phyloP scores from a whole-genome alignment of 2,888 invertebrate species.

The Phyllotreta cruciferae region DNA sequence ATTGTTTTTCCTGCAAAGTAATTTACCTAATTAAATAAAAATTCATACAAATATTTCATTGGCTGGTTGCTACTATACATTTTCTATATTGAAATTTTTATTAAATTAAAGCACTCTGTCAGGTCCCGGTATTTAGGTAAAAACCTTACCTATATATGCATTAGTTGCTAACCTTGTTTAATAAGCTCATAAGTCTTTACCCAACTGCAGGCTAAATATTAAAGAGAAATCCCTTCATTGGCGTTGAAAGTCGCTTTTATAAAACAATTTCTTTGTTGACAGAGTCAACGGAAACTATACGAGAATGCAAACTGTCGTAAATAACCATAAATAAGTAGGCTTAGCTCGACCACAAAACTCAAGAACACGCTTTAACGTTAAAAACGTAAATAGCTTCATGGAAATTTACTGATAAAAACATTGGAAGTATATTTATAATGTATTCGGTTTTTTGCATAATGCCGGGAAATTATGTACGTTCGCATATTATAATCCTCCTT shows the following conservation, averaged over 20 bases:
- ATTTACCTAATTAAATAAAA: no score
- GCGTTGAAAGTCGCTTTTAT: constrained; percentile 34
- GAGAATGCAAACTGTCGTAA: constrained; percentile 48
- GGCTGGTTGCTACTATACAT: no score
- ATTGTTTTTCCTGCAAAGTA: no score
- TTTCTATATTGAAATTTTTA: no score
- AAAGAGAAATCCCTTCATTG: constrained; percentile 37
- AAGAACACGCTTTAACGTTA: constrained; percentile 10
- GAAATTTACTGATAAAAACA: constrained; percentile 24
- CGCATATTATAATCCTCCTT: not conserved
- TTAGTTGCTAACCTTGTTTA: no score
- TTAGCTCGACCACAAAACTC: constrained; percentile 46
- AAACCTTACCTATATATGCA: no score
- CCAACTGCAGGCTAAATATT: no score
- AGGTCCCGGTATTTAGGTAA: no score
- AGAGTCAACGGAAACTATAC: constrained; percentile 49
- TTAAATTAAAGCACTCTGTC: no score
- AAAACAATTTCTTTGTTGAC: constrained; percentile 47
- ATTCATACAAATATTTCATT: no score
- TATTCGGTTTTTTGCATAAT: constrained; percentile 11
- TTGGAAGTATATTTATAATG: constrained; percentile 11
- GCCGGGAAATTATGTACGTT: constrained; percentile 11
- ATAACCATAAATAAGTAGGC: constrained; percentile 48
- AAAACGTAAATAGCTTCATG: constrained; percentile 26
- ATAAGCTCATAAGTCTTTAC: no score